phyloP scores from a whole-genome alignment of 2,888 invertebrate species.

The Steinernema hermaphroditum region DNA sequence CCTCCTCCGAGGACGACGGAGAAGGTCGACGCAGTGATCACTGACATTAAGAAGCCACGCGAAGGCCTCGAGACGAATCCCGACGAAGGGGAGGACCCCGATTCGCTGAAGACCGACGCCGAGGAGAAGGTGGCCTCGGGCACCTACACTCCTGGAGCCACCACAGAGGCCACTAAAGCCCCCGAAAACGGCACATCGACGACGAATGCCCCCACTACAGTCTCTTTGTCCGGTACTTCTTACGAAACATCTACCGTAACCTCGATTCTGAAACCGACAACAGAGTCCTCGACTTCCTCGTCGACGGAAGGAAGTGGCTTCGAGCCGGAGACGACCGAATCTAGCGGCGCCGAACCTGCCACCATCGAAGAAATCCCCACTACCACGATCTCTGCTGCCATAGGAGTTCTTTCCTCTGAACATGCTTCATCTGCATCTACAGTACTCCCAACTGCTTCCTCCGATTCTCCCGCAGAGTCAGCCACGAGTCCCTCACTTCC shows the following conservation, averaged over 20 bases:
- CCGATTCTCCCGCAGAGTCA: constrained; percentile 1
- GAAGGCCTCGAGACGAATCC: neutral
- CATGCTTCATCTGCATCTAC: neutral
- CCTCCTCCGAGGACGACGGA: neutral
- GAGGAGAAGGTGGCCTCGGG: neutral
- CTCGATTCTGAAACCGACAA: neutral
- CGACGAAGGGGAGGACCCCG: neutral
- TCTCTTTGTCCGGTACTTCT: neutral
- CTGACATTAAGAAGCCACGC: neutral
- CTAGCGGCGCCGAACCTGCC: neutral
- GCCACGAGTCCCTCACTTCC: neutral
- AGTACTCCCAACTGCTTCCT: neutral
- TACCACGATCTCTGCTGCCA: constrained; percentile 7
- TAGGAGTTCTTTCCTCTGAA: neutral
- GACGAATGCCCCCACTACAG: neutral
- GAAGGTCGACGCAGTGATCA: neutral
- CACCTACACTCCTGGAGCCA: neutral
- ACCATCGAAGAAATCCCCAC: neutral
- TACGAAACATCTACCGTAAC: neutral
- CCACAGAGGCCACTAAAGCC: neutral
- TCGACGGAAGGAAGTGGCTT: neutral
- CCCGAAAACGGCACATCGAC: neutral
- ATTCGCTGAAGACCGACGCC: neutral
- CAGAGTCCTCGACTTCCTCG: neutral
- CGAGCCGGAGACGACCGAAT: neutral